phyloP scores from a whole-genome alignment of 2,113 vertebrate species.

The Glaucomys volans region DNA sequence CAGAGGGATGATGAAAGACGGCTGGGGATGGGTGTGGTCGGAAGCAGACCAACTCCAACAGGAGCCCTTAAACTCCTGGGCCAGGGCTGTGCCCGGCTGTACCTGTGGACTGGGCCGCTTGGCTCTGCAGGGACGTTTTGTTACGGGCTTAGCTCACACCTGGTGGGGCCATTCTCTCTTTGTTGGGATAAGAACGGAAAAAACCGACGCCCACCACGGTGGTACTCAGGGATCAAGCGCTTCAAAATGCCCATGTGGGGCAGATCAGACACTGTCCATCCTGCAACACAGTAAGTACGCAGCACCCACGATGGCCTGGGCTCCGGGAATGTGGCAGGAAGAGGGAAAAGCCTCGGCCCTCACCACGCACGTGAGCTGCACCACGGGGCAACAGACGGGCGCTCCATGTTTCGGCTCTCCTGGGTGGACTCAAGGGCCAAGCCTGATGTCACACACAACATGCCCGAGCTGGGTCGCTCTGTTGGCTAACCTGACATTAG shows the following conservation, averaged over 20 bases:
- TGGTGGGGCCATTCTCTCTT: neutral
- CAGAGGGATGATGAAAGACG: too few species aligned
- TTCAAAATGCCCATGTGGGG: neutral
- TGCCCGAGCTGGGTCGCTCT: neutral
- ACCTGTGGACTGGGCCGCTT: too few species aligned
- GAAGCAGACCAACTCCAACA: neutral
- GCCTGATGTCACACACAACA: neutral
- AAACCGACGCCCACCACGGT: neutral
- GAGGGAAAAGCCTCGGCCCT: neutral
- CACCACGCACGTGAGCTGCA: neutral
- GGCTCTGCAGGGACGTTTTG: neutral
- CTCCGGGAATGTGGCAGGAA: neutral
- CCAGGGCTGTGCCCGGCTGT: neutral
- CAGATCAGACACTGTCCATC: neutral
- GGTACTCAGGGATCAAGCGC: neutral
- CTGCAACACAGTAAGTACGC: too few species aligned
- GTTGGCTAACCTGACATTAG: neutral
- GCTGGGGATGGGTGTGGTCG: neutral
- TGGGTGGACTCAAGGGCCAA: neutral
- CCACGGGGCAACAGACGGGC: too few species aligned
- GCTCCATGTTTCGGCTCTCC: neutral
- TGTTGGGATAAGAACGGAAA: neutral
- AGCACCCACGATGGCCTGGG: neutral
- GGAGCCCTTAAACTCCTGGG: neutral
- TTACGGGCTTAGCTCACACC: neutral